Base-by-base conservation (phyloP, 2,797 vertebrate genomes). In the Delichon dasypus region DNA sequence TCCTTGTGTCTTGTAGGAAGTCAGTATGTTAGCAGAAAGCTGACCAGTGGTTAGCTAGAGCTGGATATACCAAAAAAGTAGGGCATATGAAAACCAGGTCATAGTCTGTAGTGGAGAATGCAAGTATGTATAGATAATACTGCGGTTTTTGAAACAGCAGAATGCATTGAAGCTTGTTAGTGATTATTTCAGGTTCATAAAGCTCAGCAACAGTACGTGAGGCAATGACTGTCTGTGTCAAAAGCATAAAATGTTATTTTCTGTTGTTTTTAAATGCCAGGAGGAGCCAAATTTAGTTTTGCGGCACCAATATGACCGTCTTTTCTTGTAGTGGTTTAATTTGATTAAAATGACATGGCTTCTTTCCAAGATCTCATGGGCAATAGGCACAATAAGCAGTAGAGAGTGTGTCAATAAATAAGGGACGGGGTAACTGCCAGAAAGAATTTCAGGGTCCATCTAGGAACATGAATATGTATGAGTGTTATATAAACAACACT, bases 1-100 rank as follows among this genome's bases (percentile, higher is more conserved):
- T 65, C 30, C 4, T 26, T 45, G 8, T 66, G 29, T 74, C 53
- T 83, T 81, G n/a, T 40, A 76, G 61, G 45, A 93, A 92, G 50
- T 60, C 47, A 19, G 11, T 27, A 40, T 64, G 11, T 64, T 87
- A 36, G 78, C 57, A 68, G 50, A 91, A 89, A 55, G 55, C 85
- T 94, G 79, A 70, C 82, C 81, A 64, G 64, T 57, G 38, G 18
- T 71, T 75, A 85, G 74, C 53, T 82, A 36, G 60, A 92, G 81
- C 82, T 84, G 73, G 85, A 50, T 84, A 30, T 61, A 72, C 25
- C 8, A 53, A 50, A 90, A 73, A 94, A 95, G 84, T 93, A 95
- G 94, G 94, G 75, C 94, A 92, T 62, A 64, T 74, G 90, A 83
- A 97, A 97, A 96, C 32, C 85, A 94, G 94, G 91, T 94, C 94